Conservation (phyloP, 2,113 vertebrate genomes). For the Plectropomus leopardus region DNA sequence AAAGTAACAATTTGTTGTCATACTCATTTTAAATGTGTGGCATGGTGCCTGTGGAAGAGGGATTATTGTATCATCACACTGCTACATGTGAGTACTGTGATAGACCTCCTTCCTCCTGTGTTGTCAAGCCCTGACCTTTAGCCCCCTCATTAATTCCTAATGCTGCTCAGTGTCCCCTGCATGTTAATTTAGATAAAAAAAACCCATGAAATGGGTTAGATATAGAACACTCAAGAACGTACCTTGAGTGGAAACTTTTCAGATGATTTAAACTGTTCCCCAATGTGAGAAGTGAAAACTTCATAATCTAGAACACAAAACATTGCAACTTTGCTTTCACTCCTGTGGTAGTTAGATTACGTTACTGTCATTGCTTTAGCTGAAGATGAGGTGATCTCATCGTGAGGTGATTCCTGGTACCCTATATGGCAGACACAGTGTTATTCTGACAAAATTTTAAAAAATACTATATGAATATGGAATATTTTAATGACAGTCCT, state of each 20-base stretch:
- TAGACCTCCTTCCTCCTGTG: background rate
- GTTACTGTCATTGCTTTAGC: background rate
- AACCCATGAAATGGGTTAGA: background rate
- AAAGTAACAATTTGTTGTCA: background rate
- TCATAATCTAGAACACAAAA: background rate
- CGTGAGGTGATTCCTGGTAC: too few relatives aligned
- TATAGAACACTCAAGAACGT: conserved; percentile 3
- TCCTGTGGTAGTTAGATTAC: background rate
- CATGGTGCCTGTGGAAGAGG: background rate
- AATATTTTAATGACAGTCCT: background rate
- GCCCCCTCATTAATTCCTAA: conserved; percentile 8
- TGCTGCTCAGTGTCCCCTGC: background rate
- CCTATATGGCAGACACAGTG: too few relatives aligned
- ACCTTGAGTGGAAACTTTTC: background rate
- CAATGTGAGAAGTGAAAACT: background rate
- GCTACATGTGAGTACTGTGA: conserved; percentile 2
- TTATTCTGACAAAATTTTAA: background rate
- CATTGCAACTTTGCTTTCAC: conserved; percentile 17
- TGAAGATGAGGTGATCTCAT: background rate
- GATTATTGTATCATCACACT: background rate
- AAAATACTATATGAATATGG: background rate
- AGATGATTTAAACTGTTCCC: background rate
- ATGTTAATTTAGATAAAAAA: background rate
- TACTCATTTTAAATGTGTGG: background rate
- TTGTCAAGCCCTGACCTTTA: conserved; percentile 32